phyloP scores from a whole-genome alignment of 2,797 vertebrate species.

The Hephaestus fuliginosus region DNA sequence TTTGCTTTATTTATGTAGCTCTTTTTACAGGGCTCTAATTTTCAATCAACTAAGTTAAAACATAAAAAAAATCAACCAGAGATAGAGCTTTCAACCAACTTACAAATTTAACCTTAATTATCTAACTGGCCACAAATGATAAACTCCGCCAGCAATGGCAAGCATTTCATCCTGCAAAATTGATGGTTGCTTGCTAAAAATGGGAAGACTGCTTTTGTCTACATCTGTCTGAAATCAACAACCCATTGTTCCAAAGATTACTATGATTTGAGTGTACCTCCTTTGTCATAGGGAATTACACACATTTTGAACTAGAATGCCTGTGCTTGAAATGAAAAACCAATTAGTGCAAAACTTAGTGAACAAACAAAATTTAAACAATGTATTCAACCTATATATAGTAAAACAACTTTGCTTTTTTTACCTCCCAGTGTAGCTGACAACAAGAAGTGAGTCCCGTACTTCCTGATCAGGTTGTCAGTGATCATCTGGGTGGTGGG shows the following conservation, averaged over 20 bases:
- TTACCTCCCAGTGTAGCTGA: conserved; percentile 98
- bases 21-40: not conserved
- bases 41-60: not conserved
- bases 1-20: too few relatives aligned
- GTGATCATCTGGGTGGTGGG: conserved; percentile 94
- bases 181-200: not conserved
- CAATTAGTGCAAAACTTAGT: not conserved
- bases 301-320: not conserved
- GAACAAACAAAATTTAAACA: not conserved
- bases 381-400: not conserved
- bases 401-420: not conserved
- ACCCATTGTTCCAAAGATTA: conserved; percentile 8
- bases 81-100: not conserved
- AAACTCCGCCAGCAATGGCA: conserved; percentile 7
- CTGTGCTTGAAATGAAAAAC: not conserved
- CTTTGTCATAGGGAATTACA: not conserved
- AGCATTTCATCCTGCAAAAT: conserved; percentile 7
- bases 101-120: conserved; percentile 11
- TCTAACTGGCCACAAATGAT: conserved; percentile 4
- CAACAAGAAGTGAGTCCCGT: conserved; percentile 97
- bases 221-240: conserved; percentile 12
- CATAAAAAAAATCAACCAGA: not conserved
- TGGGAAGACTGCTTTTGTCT: not conserved
- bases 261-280: not conserved
- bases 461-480: conserved; percentile 98